Evolutionary conservation across 1,140 invertebrate genomes (phyloP), one percentile per base, ranked within the genome.

Genomic region (Rhopalosiphum padi): DNA sequence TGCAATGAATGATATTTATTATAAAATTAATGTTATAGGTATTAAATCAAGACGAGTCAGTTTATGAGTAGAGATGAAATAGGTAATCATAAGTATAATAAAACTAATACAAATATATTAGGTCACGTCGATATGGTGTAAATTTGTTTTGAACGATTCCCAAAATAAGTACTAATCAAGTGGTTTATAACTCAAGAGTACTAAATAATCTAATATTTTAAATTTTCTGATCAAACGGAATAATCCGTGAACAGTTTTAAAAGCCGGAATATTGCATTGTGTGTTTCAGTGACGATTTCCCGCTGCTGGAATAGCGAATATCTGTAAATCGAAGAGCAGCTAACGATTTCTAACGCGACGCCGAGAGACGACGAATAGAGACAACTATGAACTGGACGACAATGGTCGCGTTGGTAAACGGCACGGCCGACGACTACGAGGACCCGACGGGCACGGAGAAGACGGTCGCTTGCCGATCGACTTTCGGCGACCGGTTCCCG

Each of bases 401-500:
- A 22, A 68, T 30, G 23, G 18, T 5, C 0, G 25, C 21, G 91
- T 23, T 30, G 30, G 46, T 15, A 6, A 91, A 91, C 55, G 30
- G 7, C 1, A 92, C 91, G 23, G 48, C 21, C 30, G 55, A 46
- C 90, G 55, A 85, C 1, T 53, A 53, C 77, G 91, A 93, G 0
- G 91, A 93, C 35, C 4, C 25, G 77, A 41, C 51, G 25, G n/a
- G 82, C 48, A 41, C 37, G 25, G 37, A 68, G 11, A 23, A 25
- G 37, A 21, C 82, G 4, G 93, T 89, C 15, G 35, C 93, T 22
- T 94, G 94, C 91, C 85, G 91, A 95, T 94, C 95, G 35, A 94
- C 96, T 37, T 95, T 95, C 7, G 95, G 95, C 21, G 95, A 96
- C 22, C 95, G 96, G 7, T 95, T 95, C 7, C 94, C 95, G 30